phyloP scores from a whole-genome alignment of 1,140 invertebrate genomes.

The Zophobas atratus region DNA sequence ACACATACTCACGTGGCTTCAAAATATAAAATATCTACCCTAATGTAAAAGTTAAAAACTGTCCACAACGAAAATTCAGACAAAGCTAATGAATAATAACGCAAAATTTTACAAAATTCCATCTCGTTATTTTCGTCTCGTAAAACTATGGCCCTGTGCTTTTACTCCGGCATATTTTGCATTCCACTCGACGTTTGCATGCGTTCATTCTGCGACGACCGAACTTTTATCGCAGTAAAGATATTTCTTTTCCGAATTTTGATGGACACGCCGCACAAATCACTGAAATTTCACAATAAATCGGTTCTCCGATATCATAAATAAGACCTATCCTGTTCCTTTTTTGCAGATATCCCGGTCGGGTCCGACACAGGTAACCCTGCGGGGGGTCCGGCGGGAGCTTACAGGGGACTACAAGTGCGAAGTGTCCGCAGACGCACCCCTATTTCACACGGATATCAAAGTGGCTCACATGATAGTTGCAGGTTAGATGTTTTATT shows the following conservation, averaged over 20 bases:
- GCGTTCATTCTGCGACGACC: neutral
- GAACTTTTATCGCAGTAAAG: slow-evolving; percentile 17
- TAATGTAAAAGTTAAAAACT: too few relatives aligned
- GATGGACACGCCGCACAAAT: slow-evolving; percentile 24
- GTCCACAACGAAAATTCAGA: too few relatives aligned
- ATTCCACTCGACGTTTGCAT: neutral
- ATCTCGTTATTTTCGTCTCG: too few relatives aligned
- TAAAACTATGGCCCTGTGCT: too few relatives aligned
- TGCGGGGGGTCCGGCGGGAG: slow-evolving; percentile 75
- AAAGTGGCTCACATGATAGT: slow-evolving; percentile 71
- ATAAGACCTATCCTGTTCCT: slow-evolving; percentile 40
- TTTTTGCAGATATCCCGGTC: slow-evolving; percentile 73
- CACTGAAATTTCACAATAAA: slow-evolving; percentile 32
- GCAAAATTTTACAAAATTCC: too few relatives aligned
- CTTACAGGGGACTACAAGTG: slow-evolving; percentile 75
- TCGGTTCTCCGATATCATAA: slow-evolving; percentile 18
- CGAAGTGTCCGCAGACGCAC: slow-evolving; percentile 75
- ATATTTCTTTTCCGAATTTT: slow-evolving; percentile 17
- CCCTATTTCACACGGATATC: slow-evolving; percentile 73
- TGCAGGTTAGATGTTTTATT: slow-evolving; percentile 69
- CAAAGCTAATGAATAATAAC: too few relatives aligned
- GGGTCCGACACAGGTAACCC: slow-evolving; percentile 75
- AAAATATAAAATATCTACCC: too few relatives aligned
- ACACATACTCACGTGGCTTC: too few relatives aligned
- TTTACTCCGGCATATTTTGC: too few relatives aligned